Evolutionary conservation across 1,140 invertebrate genomes (phyloP).

Genomic region (Heterodera schachtii): DNA sequence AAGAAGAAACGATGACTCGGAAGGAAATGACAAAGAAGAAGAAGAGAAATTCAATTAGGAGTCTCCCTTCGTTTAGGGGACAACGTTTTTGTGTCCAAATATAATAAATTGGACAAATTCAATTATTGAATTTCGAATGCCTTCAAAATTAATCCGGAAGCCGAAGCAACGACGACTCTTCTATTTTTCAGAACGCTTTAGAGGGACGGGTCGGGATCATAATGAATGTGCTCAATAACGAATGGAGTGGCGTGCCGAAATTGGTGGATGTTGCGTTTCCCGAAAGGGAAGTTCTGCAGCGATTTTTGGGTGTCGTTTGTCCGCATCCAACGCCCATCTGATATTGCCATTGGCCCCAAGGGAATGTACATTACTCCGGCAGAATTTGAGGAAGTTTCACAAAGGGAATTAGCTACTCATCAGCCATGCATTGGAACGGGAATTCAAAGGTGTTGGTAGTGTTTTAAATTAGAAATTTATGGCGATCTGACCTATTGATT

Average conservation of each 20-base stretch:
- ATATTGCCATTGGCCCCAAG: not conserved
- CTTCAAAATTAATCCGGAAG: not conserved
- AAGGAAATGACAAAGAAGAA: too few relatives aligned
- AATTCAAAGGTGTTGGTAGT: not conserved
- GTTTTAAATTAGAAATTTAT: too few relatives aligned
- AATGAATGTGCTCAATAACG: not conserved
- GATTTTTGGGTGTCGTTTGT: not conserved
- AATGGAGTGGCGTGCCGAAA: not conserved
- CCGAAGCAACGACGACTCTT: not conserved
- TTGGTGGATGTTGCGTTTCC: not conserved
- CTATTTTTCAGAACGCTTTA: not conserved
- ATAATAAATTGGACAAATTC: not conserved
- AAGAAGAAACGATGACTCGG: too few relatives aligned
- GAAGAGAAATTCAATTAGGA: not conserved
- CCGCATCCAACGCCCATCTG: not conserved
- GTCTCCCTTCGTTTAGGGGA: not conserved
- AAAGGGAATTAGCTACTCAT: not conserved
- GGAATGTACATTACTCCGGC: not conserved
- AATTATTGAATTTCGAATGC: not conserved
- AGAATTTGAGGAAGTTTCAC: not conserved
- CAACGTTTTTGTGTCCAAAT: not conserved
- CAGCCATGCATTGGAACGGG: not conserved
- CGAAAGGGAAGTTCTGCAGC: not conserved
- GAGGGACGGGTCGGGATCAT: not conserved
- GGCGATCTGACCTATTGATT: too few relatives aligned